phyloP scores from a whole-genome alignment of 2,797 vertebrate species.

The Otolemur crassicaudatus region DNA sequence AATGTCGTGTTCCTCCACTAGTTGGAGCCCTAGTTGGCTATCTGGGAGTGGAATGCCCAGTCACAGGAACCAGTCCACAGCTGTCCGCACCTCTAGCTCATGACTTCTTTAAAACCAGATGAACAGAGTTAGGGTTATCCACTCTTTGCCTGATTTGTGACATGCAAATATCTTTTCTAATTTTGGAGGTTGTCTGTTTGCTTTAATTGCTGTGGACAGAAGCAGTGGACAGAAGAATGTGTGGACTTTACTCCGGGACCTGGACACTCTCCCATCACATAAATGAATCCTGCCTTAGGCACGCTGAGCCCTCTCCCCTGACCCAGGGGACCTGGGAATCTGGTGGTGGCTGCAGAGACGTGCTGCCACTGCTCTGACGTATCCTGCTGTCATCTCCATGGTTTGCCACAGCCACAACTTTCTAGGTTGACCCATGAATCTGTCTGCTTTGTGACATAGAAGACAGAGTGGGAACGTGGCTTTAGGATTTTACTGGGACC shows the following conservation, averaged over 20 bases:
- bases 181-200: no score
- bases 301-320: conserved; percentile 88
- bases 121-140: no score
- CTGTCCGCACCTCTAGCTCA: conserved; percentile 87
- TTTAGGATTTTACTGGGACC: conserved; percentile 90
- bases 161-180: no score
- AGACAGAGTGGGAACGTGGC: conserved; percentile 90
- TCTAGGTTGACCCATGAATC: conserved; percentile 91
- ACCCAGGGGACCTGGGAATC: conserved; percentile 89
- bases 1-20: conserved; percentile 90
- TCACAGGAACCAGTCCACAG: conserved; percentile 88
- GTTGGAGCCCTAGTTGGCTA: conserved; percentile 89
- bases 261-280: conserved; percentile 87
- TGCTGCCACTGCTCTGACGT: conserved; percentile 91
- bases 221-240: conserved; percentile 89
- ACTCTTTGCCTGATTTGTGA: no score
- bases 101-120: conserved; percentile 88
- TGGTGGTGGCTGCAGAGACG: conserved; percentile 91
- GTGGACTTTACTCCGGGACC: conserved; percentile 89
- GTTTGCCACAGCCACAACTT: conserved; percentile 90
- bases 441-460: conserved; percentile 91
- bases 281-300: conserved; percentile 89
- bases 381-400: conserved; percentile 91
- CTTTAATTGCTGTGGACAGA: conserved; percentile 78
- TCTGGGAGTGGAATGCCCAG: conserved; percentile 88